Evolutionary conservation across 1,140 invertebrate species (phyloP).

Genomic region (Hetaerina americana): DNA sequence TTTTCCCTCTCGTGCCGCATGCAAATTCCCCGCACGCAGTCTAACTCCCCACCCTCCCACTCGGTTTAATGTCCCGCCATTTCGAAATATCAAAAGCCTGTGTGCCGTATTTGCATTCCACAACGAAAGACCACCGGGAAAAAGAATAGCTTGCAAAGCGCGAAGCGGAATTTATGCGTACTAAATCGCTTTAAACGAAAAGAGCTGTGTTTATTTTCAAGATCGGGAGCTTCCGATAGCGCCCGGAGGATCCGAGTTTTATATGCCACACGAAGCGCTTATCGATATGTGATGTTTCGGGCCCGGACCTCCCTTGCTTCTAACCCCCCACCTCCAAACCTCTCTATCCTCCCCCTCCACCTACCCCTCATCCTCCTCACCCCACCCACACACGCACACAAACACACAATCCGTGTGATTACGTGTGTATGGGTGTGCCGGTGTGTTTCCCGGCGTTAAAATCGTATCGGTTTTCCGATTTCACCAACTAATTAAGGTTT

Average conservation of each 20-base stretch:
- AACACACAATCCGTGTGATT: too few relatives aligned
- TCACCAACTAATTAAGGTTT: not conserved
- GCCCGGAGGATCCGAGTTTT: not conserved
- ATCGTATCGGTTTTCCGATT: not conserved
- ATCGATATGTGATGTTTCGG: not conserved
- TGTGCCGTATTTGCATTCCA: not conserved
- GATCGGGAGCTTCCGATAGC: not conserved
- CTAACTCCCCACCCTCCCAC: constrained; percentile 9
- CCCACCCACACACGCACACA: too few relatives aligned
- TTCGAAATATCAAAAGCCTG: not conserved
- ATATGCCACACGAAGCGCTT: not conserved
- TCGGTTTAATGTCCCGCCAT: constrained; percentile 12
- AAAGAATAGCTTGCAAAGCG: not conserved
- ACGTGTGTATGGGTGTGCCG: too few relatives aligned
- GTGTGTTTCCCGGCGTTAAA: not conserved
- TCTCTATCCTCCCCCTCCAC: too few relatives aligned
- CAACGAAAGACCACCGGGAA: not conserved
- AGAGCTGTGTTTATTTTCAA: not conserved
- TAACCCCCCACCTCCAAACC: too few relatives aligned
- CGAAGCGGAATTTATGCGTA: not conserved
- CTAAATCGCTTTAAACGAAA: not conserved
- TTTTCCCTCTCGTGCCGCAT: not conserved
- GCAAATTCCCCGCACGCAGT: constrained; percentile 1
- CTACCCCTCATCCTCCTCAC: too few relatives aligned
- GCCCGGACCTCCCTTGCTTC: too few relatives aligned